A percentile compares a stretch with the other conserved stretches of the same genome.
Evolutionary conservation across 2,888 invertebrate genomes (phyloP).

Genomic region (Tiliacea citrago): DNA sequence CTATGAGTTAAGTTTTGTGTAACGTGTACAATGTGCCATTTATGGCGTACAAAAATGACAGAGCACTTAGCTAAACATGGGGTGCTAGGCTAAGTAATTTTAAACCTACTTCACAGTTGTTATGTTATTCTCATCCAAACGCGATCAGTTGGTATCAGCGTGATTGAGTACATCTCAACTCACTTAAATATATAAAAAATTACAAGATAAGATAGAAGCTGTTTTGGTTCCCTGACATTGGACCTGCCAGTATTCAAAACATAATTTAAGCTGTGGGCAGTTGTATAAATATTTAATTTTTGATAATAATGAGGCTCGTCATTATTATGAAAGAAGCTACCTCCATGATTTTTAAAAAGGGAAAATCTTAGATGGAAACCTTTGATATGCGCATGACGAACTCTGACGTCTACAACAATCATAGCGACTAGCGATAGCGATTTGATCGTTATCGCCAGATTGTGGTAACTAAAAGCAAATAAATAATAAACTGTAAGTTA

Average conservation of each 20-base stretch:
- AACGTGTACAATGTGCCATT: not conserved
- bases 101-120: not conserved
- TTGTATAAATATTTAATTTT: not conserved
- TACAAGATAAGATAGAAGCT: slow-evolving; percentile 1
- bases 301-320: not conserved
- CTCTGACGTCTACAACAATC: not conserved
- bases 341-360: not conserved
- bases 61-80: not conserved
- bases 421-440: too few species aligned
- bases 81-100: not conserved
- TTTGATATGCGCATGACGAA: not conserved
- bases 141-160: not conserved
- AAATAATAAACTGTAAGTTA: not conserved
- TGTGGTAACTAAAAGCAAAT: not conserved
- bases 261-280: not conserved
- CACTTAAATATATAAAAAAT: not conserved
- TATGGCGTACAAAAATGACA: not conserved
- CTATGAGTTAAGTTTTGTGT: not conserved
- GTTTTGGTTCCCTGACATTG: not conserved
- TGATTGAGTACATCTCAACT: slow-evolving; percentile 5
- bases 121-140: not conserved
- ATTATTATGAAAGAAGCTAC: not conserved
- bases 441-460: not conserved
- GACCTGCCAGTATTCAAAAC: not conserved
- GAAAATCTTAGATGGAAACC: not conserved